Percentiles rank a stretch among this genome's conserved stretches.
These are phyloP conservation scores for Brachyhypopomus occidentalis DNA, from an alignment of 2,113 vertebrate genomes.

Conservation along the genomic window DNA sequence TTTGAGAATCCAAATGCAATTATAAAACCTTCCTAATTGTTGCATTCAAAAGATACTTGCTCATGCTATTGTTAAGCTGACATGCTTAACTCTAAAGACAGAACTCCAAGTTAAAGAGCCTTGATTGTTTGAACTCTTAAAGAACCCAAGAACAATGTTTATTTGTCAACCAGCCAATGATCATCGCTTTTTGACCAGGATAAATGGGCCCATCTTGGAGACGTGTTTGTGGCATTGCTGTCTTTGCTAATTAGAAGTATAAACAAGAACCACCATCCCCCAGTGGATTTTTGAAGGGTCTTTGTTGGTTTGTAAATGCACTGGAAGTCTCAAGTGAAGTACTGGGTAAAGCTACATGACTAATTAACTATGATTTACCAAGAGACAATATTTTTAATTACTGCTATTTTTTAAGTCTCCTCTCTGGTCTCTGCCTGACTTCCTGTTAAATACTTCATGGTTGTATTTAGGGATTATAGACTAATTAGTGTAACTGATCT, in stretches of 20 bases:
- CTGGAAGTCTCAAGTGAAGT: conserved; percentile 6
- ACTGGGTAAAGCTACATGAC: neutral
- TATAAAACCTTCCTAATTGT: no score
- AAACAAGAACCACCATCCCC: neutral
- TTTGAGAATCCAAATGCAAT: no score
- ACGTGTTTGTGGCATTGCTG: neutral
- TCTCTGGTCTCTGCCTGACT: neutral
- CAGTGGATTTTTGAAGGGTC: neutral
- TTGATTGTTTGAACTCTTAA: no score
- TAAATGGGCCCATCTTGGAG: no score
- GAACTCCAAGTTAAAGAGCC: no score
- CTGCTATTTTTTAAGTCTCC: neutral
- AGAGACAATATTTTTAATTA: conserved; percentile 15
- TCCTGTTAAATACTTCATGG: neutral
- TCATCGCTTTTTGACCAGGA: no score
- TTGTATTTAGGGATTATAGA: neutral
- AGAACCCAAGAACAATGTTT: no score
- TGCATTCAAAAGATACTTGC: no score
- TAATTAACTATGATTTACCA: neutral
- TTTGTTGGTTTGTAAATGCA: neutral
- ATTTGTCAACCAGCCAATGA: no score
- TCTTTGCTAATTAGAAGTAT: neutral
- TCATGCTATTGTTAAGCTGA: no score
- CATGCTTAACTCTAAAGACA: no score
- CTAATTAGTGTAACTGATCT: neutral